A percentile compares a stretch with the other conserved stretches of the same genome.
Evolutionary conservation across 2,888 invertebrate species (phyloP).

Genomic region (Caenorhabditis angaria): DNA sequence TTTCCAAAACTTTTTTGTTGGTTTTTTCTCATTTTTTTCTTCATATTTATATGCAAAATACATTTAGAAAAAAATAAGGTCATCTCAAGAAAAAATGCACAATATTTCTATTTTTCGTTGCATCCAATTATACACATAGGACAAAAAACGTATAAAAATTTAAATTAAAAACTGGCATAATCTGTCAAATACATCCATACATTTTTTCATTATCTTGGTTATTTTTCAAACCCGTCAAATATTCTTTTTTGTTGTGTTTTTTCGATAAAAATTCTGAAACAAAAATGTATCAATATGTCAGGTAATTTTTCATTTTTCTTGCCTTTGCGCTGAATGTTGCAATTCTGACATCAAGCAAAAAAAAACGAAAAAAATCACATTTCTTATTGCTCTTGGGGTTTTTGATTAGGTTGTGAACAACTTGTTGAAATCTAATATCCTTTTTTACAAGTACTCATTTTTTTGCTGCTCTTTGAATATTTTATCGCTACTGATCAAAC

Average conservation of each 20-base stretch:
- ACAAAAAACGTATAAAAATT: not conserved
- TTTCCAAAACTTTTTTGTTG: conserved; percentile 14
- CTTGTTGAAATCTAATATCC: conserved; percentile 2
- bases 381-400: not conserved
- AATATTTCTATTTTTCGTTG: conserved; percentile 1
- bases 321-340: conserved; percentile 7
- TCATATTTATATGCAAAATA: not conserved
- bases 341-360: conserved; percentile 9
- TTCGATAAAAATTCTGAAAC: not conserved
- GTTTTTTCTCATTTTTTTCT: not conserved
- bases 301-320: conserved; percentile 16
- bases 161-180: not conserved
- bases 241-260: no score
- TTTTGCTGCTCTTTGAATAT: not conserved
- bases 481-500: not conserved
- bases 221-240: no score
- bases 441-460: not conserved
- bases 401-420: not conserved
- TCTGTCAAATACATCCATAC: not conserved
- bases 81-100: not conserved
- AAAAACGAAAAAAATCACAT: conserved; percentile 4
- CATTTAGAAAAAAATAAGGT: not conserved
- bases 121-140: conserved; percentile 23
- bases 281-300: conserved; percentile 38
- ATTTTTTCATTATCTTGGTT: conserved; percentile 8